These are phyloP conservation scores for Drosophila pseudotakahashii DNA, from an alignment of 2,888 invertebrate genomes.

Conservation along the genomic window DNA sequence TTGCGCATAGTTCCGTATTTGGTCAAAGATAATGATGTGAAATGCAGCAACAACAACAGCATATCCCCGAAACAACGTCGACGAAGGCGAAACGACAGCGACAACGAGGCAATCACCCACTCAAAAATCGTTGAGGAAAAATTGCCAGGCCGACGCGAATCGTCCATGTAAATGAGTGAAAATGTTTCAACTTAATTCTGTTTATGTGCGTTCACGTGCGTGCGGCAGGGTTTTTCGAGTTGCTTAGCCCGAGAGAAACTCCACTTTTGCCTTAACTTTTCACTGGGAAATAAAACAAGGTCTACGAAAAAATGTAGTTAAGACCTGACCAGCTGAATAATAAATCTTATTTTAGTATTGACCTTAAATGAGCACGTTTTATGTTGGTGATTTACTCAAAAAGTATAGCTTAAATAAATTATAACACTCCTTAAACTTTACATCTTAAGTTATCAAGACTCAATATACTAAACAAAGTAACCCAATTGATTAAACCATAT, in stretches of 20 bases:
- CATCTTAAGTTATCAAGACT: too few species aligned
- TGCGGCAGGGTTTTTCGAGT: neutral
- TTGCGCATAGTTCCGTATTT: conserved; percentile 75
- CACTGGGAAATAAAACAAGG: neutral
- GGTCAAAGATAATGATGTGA: conserved; percentile 80
- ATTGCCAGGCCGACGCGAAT: conserved; percentile 43
- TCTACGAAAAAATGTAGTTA: neutral
- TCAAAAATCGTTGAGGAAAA: conserved; percentile 71
- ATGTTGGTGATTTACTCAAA: too few species aligned
- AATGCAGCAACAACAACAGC: conserved; percentile 57
- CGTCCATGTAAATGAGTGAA: conserved; percentile 77
- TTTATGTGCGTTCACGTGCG: conserved; percentile 55
- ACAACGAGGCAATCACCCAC: conserved; percentile 73
- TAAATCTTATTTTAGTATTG: neutral
- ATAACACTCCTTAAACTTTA: too few species aligned
- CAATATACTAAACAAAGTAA: too few species aligned
- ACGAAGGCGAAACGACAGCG: conserved; percentile 37
- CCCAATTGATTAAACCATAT: too few species aligned
- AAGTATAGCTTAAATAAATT: too few species aligned
- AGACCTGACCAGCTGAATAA: neutral
- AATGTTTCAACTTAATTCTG: conserved; percentile 72
- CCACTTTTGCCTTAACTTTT: neutral
- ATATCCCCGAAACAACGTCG: conserved; percentile 20
- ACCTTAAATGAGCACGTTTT: neutral
- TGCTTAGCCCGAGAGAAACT: conserved; percentile 41